Evolutionary conservation across 2,797 vertebrate genomes (phyloP), one percentile per base, ranked within the genome.

Genomic region (Mallotus villosus): DNA sequence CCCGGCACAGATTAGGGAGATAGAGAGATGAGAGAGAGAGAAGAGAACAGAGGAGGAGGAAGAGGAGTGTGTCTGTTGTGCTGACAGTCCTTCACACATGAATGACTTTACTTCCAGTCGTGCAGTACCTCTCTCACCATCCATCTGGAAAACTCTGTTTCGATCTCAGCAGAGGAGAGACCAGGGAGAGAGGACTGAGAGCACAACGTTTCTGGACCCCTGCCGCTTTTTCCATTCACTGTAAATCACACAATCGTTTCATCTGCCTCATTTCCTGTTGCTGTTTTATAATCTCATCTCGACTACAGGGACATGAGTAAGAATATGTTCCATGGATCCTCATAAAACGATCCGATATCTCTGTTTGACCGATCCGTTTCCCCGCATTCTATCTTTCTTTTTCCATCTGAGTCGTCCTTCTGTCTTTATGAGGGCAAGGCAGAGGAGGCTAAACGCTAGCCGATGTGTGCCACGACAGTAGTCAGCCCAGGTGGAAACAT

Each of bases 401-500:
- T 62, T 53, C 21, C 64, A 5, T 72, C 41, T 65, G 55, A 55
- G 17, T 53, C 32, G 2, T 74, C 46, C 51, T 32, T 14, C 60
- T 75, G 8, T 78, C 69, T 74, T 66, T 21, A 4, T 5, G 46
- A 41, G n/a, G 58, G 63, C 70, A 4, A 22, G 8, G 22, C 21
- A 46, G 5, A 72, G 29, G 72, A 24, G 55, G 66, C 60, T 57
- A 62, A 67, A 29, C 4, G 61, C 74, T 68, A 46, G 63, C 68
- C 62, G 71, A 73, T 68, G 69, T 73, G 55, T 37, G 21, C 70
- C 72, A 2, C 75, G 71, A 77, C 79, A 34, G 32, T 34, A 67
- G 75, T 51, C 41, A 67, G 82, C 84, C 82, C 82, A 80, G 86
- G 84, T 85, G 84, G 84, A 79, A 87, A 74, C 85, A 53, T 75